Evolutionary conservation across 1,140 invertebrate species (phyloP), one percentile per base, ranked within the genome.

Genomic region (Drosophila parabipectinata): DNA sequence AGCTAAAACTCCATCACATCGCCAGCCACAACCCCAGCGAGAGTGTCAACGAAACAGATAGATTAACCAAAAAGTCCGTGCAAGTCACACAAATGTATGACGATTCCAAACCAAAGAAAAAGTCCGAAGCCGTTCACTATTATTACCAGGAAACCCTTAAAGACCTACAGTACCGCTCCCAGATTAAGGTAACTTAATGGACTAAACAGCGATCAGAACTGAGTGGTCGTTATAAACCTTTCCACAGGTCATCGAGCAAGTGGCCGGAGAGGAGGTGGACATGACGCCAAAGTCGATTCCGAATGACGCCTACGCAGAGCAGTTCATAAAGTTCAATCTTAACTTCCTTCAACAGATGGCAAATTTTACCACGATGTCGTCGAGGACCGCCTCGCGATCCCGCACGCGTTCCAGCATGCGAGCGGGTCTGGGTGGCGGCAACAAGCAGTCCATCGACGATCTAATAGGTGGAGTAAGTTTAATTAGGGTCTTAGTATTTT

Each of bases 391-490:
- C 8, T 34, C n/a, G 7, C 56, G 63, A 3, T 60, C 71, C 0
- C 50, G 72, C 0, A 88, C 79, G 4, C 72, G 83, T 2, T 75
- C 68, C 7, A 88, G 83, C 32, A 57, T 79, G 44, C 64, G 69
- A 2, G 62, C 61, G 0, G 83, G 83, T 1, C 37, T 88, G 1
- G 79, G 26, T 28, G 6, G 83, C 0, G 71, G 71, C 24, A 88
- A 83, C 18, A 87, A 87, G 37, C 79, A 79, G 30, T 88, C 83
- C 12, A 89, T 88, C 2, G 84, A 88, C 6, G 83, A 88, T 26
- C 57, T 88, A 2, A 88, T 88, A 4, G 52, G 26, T 30, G 83
- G 84, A 10, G 83, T 88, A 34, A 55, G 67, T 39, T 30, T 6
- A 12, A 21, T 4, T 8, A 6, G 39, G n/a, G 15, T 15, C 15